These are phyloP conservation scores for Drosophila kanapiae DNA, from an alignment of 1,140 invertebrate genomes.

Conservation along the genomic window DNA sequence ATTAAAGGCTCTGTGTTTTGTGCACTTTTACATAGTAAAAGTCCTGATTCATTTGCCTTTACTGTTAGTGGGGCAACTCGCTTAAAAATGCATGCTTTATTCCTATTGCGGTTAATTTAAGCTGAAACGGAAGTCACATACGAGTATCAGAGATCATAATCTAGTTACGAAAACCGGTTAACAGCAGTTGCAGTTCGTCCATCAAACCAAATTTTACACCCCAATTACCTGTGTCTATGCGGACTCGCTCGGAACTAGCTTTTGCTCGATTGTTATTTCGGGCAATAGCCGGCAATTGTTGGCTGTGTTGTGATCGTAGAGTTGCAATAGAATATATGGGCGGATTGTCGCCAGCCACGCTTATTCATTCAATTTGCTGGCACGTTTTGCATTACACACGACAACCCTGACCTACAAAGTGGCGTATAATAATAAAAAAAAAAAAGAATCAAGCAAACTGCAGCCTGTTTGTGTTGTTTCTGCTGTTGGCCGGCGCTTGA, in stretches of 20 bases:
- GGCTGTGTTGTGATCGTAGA: conserved; percentile 29
- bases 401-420: conserved; percentile 80
- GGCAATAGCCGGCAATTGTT: conserved; percentile 37
- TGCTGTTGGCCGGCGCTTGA: conserved; percentile 42
- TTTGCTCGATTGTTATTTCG: conserved; percentile 11
- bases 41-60: no score
- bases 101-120: conserved; percentile 6
- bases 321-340: conserved; percentile 53
- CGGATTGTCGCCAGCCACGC: conserved; percentile 46
- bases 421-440: conserved; percentile 32
- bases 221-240: not conserved
- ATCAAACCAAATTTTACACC: conserved; percentile 23
- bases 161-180: conserved; percentile 29
- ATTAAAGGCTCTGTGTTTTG: no score
- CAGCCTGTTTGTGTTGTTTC: conserved; percentile 56
- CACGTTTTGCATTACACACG: conserved; percentile 81
- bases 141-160: conserved; percentile 17
- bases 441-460: conserved; percentile 49
- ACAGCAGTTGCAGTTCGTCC: not conserved
- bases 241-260: not conserved
- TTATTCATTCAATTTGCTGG: conserved; percentile 81
- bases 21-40: not conserved
- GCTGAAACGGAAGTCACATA: conserved; percentile 20
- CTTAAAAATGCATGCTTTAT: not conserved
- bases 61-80: not conserved